phyloP scores from a whole-genome alignment of 2,797 vertebrate species.

The Loriculus beryllinus region DNA sequence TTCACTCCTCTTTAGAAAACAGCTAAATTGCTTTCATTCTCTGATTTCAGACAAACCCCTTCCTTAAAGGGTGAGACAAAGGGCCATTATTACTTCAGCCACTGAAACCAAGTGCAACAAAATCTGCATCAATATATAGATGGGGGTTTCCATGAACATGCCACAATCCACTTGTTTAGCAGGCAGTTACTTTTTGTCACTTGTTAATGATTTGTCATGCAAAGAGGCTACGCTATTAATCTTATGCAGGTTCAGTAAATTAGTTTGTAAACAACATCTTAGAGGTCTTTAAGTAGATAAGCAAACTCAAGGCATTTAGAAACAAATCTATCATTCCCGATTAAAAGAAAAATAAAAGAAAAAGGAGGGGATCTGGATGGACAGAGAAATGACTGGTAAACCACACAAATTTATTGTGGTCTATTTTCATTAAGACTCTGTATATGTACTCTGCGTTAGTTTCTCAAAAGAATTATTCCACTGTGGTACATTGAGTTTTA shows the following conservation, averaged over 20 bases:
- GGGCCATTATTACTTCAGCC: not conserved
- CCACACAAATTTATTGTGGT: not conserved
- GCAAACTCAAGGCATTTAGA: not conserved
- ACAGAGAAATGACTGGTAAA: not conserved
- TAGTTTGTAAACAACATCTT: not conserved
- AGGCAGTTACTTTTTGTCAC: slow-evolving; percentile 24
- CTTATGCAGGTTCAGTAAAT: not conserved
- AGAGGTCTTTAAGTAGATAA: slow-evolving; percentile 37
- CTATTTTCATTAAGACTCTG: not conserved
- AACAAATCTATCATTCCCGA: slow-evolving; percentile 19
- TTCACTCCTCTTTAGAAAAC: not conserved
- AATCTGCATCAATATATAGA: not conserved
- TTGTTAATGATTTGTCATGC: slow-evolving; percentile 40
- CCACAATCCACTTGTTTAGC: slow-evolving; percentile 3
- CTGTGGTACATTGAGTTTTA: not conserved
- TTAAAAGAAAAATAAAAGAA: not conserved
- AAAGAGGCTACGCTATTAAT: slow-evolving; percentile 10
- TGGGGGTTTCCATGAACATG: not conserved
- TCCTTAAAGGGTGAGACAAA: not conserved
- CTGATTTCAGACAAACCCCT: not conserved
- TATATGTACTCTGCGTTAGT: not conserved
- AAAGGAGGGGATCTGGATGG: not conserved
- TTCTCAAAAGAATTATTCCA: not conserved
- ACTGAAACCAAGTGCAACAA: not conserved
- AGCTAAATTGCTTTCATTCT: not conserved